These are phyloP conservation scores for Oophaga sylvatica DNA, from an alignment of 2,797 vertebrate genomes.

Conservation along the genomic window DNA sequence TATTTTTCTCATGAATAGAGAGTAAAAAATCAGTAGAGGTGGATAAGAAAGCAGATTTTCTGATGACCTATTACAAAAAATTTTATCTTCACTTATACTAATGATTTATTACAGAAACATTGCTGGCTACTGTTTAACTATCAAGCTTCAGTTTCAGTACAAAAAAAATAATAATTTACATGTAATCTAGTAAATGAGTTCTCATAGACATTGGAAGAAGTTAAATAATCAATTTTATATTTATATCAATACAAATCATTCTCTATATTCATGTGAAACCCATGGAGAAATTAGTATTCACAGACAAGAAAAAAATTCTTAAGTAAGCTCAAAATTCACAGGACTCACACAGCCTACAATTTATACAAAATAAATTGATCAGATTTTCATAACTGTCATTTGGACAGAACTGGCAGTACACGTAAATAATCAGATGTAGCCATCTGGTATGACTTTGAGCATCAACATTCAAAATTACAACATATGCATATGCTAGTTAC, in stretches of 20 bases:
- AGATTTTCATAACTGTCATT: slow-evolving; percentile 30
- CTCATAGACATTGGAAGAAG: neutral
- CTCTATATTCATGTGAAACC: neutral
- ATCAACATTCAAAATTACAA: slow-evolving; percentile 32
- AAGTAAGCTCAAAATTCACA: neutral
- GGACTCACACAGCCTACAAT: neutral
- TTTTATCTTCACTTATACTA: too few species aligned
- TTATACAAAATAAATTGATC: slow-evolving; percentile 28
- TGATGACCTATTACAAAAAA: too few species aligned
- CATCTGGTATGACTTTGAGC: slow-evolving; percentile 42
- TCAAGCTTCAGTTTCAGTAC: too few species aligned
- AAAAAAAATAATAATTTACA: neutral
- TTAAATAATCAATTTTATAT: neutral
- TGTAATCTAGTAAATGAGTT: neutral
- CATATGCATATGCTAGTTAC: slow-evolving; percentile 36
- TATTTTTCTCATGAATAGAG: too few species aligned
- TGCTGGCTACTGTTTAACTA: too few species aligned
- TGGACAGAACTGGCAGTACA: slow-evolving; percentile 37
- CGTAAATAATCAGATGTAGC: slow-evolving; percentile 41
- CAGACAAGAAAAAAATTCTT: neutral
- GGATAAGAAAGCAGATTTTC: too few species aligned
- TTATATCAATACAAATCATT: neutral
- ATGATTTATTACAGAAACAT: too few species aligned
- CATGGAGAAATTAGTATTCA: slow-evolving; percentile 15
- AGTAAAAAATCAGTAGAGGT: too few species aligned